phyloP scores from a whole-genome alignment of 2,113 vertebrate genomes.

The Hypomesus transpacificus region DNA sequence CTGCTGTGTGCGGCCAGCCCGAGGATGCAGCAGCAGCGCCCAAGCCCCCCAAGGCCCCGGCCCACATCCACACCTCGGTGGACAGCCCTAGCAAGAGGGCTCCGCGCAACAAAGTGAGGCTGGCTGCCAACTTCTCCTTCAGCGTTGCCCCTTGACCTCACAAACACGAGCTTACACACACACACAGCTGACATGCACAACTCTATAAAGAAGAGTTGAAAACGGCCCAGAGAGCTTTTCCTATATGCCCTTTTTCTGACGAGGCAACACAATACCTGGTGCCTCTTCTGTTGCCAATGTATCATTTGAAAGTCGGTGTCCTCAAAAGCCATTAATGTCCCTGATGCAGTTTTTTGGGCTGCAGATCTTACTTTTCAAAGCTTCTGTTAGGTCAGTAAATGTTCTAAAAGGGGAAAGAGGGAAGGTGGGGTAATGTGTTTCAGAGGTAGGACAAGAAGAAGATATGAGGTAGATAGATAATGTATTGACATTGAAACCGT shows the following conservation, averaged over 20 bases:
- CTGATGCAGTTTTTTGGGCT: constrained; percentile 60
- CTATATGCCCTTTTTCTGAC: neutral
- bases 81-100: constrained; percentile 87
- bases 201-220: constrained; percentile 53
- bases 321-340: constrained; percentile 32
- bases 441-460: no score
- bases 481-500: constrained; percentile 25
- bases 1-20: neutral
- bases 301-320: constrained; percentile 10
- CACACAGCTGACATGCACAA: constrained; percentile 31
- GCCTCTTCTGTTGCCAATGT: constrained; percentile 3
- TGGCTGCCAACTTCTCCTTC: constrained; percentile 95
- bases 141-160: constrained; percentile 74
- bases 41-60: constrained; percentile 17
- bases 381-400: neutral
- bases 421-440: no score
- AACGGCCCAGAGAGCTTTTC: constrained; percentile 3
- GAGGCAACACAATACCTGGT: neutral
- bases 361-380: constrained; percentile 52
- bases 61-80: constrained; percentile 24
- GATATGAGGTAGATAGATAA: neutral
- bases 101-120: constrained; percentile 83
- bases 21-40: neutral
- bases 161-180: neutral
- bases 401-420: neutral